Evolutionary conservation across 2,113 vertebrate genomes (phyloP).

Genomic region (Nothocercus julius): DNA sequence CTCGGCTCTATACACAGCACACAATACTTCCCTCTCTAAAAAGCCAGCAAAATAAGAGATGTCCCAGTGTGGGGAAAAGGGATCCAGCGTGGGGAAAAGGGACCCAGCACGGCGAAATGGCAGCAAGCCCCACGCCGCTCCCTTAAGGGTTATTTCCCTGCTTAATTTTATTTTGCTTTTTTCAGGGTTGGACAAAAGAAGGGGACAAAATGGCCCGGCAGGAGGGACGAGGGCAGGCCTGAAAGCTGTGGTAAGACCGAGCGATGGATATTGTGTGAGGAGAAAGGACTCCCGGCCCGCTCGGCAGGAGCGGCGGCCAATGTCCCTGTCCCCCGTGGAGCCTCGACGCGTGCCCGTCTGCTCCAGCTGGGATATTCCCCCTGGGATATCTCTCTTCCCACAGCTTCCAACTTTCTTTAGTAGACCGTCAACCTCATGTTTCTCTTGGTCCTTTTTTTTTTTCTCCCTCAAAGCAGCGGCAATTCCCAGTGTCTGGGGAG

Average conservation of each 20-base stretch:
- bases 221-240: not conserved
- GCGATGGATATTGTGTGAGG: not conserved
- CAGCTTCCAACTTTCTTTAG: not conserved
- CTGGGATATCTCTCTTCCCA: not conserved
- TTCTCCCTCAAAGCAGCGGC: not conserved
- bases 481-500: not conserved
- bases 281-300: not conserved
- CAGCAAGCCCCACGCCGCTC: not conserved
- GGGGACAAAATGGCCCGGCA: not conserved
- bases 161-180: not conserved
- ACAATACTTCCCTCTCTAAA: not conserved
- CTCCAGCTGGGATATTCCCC: not conserved
- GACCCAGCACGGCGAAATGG: not conserved
- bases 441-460: not conserved
- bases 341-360: not conserved
- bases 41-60: not conserved
- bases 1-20: not conserved
- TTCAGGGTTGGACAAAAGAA: not conserved
- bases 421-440: not conserved
- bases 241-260: not conserved
- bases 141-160: accelerated
- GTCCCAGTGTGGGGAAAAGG: not conserved
- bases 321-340: not conserved
- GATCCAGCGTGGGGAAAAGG: not conserved
- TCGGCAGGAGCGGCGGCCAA: not conserved